These are phyloP conservation scores for Troides oblongomaculatus DNA, from an alignment of 2,888 invertebrate genomes.

Conservation along the genomic window DNA sequence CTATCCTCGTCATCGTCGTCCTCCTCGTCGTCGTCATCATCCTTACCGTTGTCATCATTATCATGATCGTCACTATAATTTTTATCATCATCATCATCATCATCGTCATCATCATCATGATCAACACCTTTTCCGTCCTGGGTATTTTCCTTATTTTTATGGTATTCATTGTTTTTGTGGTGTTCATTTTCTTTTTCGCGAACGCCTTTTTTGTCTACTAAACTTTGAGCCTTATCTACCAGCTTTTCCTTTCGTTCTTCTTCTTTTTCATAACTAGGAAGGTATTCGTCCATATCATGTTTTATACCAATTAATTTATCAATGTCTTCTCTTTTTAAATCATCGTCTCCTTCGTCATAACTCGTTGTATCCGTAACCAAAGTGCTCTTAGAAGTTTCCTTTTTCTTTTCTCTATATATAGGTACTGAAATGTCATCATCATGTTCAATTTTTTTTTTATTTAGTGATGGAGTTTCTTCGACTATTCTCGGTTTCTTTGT, in stretches of 20 bases:
- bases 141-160: constrained; percentile 27
- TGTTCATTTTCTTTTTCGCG: constrained; percentile 38
- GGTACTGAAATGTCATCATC: constrained; percentile 39
- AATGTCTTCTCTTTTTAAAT: constrained; percentile 60
- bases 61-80: constrained; percentile 36
- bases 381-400: constrained; percentile 64
- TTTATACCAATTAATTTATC: constrained; percentile 65
- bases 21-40: constrained; percentile 28
- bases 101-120: constrained; percentile 37
- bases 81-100: constrained; percentile 37
- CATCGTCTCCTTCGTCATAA: constrained; percentile 62
- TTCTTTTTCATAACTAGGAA: constrained; percentile 63
- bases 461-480: not conserved
- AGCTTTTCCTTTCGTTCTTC: constrained; percentile 36
- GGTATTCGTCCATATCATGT: constrained; percentile 64
- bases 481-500: constrained; percentile 34
- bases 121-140: constrained; percentile 39
- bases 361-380: constrained; percentile 68
- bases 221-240: constrained; percentile 29
- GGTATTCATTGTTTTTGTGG: constrained; percentile 37
- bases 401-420: constrained; percentile 68
- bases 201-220: constrained; percentile 35
- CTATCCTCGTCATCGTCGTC: constrained; percentile 5
- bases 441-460: constrained; percentile 32
- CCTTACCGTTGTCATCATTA: constrained; percentile 33